phyloP scores from a whole-genome alignment of 2,113 vertebrate species.

The Echinops telfairi region DNA sequence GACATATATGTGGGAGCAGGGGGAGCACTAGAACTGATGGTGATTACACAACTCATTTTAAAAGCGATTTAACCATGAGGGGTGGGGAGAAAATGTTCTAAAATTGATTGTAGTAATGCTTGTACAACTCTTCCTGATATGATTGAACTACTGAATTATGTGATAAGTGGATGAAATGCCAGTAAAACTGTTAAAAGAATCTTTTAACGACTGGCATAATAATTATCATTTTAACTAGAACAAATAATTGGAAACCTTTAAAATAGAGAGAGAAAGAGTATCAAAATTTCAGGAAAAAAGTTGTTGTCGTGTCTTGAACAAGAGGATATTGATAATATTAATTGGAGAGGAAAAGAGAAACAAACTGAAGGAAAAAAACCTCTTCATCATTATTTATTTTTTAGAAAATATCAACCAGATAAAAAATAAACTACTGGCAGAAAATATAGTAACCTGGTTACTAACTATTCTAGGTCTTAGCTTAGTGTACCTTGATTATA shows the following conservation, averaged over 20 bases:
- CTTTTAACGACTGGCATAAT: neutral
- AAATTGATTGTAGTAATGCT: too few relatives aligned
- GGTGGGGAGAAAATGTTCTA: too few relatives aligned
- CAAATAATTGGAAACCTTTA: constrained; percentile 32
- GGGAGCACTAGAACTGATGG: too few relatives aligned
- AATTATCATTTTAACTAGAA: neutral
- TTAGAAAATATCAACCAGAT: too few relatives aligned
- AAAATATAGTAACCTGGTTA: constrained; percentile 16
- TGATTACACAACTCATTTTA: too few relatives aligned
- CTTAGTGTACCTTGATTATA: neutral
- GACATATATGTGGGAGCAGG: neutral
- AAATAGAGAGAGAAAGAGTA: constrained; percentile 29
- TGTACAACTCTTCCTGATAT: too few relatives aligned
- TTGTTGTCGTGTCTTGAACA: neutral
- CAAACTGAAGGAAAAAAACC: too few relatives aligned
- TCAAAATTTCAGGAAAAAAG: neutral
- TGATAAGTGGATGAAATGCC: too few relatives aligned
- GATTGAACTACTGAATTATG: too few relatives aligned
- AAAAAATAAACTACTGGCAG: neutral
- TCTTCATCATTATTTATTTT: too few relatives aligned
- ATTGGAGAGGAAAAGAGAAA: neutral
- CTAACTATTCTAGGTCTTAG: neutral
- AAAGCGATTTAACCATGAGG: too few relatives aligned
- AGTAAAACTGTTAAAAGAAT: too few relatives aligned
- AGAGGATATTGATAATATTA: neutral